These are phyloP conservation scores for Parazoanthus darwini DNA, from an alignment of 92 coral and sea anemone genomes.

Conservation along the genomic window DNA sequence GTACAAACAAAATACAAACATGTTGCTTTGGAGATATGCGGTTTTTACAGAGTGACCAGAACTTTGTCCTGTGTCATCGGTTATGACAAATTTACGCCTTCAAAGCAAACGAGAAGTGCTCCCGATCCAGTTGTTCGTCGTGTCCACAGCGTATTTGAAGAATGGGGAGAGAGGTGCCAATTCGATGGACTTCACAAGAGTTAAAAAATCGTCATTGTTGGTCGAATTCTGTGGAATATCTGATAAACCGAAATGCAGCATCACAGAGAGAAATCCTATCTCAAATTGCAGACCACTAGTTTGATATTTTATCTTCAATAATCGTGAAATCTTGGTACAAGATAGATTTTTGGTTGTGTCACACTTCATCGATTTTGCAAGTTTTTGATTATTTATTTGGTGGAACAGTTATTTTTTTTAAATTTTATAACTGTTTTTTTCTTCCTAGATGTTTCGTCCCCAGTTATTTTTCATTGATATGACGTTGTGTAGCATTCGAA, in stretches of 20 bases:
- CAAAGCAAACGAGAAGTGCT: too few relatives aligned
- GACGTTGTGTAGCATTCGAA: not conserved
- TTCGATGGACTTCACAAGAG: too few relatives aligned
- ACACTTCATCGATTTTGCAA: not conserved
- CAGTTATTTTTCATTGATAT: not conserved
- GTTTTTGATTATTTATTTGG: not conserved
- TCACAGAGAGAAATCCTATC: not conserved
- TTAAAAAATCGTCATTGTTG: not conserved
- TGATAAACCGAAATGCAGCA: not conserved
- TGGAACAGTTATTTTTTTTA: not conserved
- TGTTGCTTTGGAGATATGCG: conserved; percentile 1
- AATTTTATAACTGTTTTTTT: not conserved
- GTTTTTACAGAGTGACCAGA: not conserved
- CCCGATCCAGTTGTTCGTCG: not conserved
- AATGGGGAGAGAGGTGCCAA: not conserved
- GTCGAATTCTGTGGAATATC: not conserved
- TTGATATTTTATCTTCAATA: not conserved
- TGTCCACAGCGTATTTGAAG: not conserved
- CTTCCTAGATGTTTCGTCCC: not conserved
- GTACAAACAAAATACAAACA: conserved; percentile 10
- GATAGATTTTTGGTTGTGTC: not conserved
- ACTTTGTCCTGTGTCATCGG: not conserved
- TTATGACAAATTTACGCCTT: too few relatives aligned
- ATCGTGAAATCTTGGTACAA: not conserved
- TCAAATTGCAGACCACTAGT: not conserved